A percentile compares a stretch with the other conserved stretches of the same genome.
Evolutionary conservation across 2,113 vertebrate genomes (phyloP).

Genomic region (Phyllostomus discolor): DNA sequence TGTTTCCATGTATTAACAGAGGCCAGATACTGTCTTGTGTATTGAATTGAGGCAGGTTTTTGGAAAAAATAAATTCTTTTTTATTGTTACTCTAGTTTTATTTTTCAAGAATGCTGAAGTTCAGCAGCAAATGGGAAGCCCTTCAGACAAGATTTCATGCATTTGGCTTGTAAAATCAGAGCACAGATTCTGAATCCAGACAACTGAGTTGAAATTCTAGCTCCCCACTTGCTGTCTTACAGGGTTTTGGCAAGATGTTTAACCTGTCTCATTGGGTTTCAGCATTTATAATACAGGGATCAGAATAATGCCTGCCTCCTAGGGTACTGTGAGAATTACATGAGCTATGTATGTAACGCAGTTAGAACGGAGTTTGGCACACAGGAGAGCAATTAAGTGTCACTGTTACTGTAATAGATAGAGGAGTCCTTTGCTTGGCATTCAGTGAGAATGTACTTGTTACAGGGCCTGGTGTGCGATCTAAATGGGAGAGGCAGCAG

Average conservation of each 20-base stretch:
- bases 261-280: background rate
- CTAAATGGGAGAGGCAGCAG: background rate
- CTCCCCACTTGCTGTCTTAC: background rate
- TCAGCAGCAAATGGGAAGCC: background rate
- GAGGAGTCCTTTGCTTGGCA: background rate
- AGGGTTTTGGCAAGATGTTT: background rate
- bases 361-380: background rate
- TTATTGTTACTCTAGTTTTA: background rate
- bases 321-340: background rate
- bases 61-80: background rate
- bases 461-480: background rate
- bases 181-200: background rate
- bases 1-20: background rate
- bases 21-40: background rate
- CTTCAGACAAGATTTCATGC: background rate
- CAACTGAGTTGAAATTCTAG: background rate
- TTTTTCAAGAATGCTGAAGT: background rate
- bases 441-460: background rate
- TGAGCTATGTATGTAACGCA: background rate
- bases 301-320: background rate
- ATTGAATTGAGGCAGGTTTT: background rate
- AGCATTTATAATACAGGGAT: background rate
- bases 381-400: background rate
- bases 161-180: background rate
- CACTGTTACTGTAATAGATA: background rate